Evolutionary conservation across 1,140 invertebrate species (phyloP).

Genomic region (Magallana angulata): DNA sequence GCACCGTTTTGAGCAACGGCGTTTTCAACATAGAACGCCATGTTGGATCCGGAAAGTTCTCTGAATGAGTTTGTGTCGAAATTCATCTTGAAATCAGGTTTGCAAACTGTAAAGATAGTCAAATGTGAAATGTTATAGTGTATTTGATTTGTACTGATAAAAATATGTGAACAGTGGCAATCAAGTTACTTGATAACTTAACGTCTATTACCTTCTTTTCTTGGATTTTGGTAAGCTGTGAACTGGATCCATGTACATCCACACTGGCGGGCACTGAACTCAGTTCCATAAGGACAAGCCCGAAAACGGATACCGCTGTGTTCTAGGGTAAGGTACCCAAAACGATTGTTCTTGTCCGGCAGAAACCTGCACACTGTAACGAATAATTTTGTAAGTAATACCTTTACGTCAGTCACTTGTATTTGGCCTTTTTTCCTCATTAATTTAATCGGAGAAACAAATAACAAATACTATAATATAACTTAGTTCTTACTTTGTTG

Average conservation of each 20-base stretch:
- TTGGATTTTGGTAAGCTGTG: conserved; percentile 1
- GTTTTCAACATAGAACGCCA: conserved; percentile 43
- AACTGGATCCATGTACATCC: conserved; percentile 23
- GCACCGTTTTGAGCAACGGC: conserved; percentile 19
- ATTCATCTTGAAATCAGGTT: conserved; percentile 47
- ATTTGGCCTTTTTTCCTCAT: no score
- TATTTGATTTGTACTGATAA: background rate
- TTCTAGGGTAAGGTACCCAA: conserved; percentile 42
- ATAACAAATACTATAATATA: no score
- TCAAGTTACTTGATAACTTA: background rate
- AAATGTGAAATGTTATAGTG: background rate
- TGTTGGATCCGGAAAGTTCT: conserved; percentile 50
- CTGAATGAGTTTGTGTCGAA: conserved; percentile 37
- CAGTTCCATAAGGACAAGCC: conserved; percentile 45
- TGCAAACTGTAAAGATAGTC: conserved; percentile 25
- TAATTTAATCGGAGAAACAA: no score
- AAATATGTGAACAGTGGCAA: no score
- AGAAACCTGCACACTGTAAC: conserved; percentile 43
- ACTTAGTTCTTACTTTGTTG: background rate
- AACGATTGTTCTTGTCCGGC: conserved; percentile 38
- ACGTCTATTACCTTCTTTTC: background rate
- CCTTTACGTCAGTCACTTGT: no score
- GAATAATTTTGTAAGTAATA: background rate
- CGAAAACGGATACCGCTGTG: conserved; percentile 43
- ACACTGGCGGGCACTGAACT: conserved; percentile 40